phyloP scores from a whole-genome alignment of 2,797 vertebrate genomes.

The Pampus argenteus region DNA sequence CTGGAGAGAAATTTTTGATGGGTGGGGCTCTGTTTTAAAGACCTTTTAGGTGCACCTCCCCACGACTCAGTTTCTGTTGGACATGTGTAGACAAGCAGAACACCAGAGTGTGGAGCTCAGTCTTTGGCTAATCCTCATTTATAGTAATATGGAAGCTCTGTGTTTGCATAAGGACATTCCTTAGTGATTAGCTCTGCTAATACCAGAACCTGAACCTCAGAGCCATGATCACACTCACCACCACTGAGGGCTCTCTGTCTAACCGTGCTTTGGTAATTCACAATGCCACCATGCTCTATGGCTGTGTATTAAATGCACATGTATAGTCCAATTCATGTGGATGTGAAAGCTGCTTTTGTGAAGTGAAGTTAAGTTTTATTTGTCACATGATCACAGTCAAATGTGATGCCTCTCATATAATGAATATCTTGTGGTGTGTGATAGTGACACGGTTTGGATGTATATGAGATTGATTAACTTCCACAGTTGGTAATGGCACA shows the following conservation, averaged over 20 bases:
- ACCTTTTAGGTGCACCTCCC: conserved; percentile 33
- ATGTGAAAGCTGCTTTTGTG: background rate
- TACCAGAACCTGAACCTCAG: conserved; percentile 70
- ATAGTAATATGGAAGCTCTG: conserved; percentile 75
- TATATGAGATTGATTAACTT: conserved; percentile 4
- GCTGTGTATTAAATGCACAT: conserved; percentile 33
- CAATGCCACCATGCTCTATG: conserved; percentile 19
- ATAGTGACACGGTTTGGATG: background rate
- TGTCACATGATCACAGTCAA: too few relatives aligned
- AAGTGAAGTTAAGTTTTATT: too few relatives aligned
- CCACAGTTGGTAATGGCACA: background rate
- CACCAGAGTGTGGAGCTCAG: conserved; percentile 66
- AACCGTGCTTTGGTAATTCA: conserved; percentile 17
- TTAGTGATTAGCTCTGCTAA: conserved; percentile 78
- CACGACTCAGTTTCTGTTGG: conserved; percentile 21
- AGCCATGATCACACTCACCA: conserved; percentile 51
- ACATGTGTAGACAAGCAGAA: conserved; percentile 69
- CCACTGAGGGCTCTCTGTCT: conserved; percentile 42
- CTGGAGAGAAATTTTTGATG: conserved; percentile 31
- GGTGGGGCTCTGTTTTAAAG: conserved; percentile 49
- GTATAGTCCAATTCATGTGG: background rate
- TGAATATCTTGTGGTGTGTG: background rate
- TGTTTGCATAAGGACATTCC: conserved; percentile 83
- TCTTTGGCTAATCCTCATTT: conserved; percentile 76
- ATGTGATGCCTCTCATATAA: too few relatives aligned